Base-by-base conservation (phyloP, 92 coral and sea anemone genomes). In the Palythoa heliodiscus region DNA sequence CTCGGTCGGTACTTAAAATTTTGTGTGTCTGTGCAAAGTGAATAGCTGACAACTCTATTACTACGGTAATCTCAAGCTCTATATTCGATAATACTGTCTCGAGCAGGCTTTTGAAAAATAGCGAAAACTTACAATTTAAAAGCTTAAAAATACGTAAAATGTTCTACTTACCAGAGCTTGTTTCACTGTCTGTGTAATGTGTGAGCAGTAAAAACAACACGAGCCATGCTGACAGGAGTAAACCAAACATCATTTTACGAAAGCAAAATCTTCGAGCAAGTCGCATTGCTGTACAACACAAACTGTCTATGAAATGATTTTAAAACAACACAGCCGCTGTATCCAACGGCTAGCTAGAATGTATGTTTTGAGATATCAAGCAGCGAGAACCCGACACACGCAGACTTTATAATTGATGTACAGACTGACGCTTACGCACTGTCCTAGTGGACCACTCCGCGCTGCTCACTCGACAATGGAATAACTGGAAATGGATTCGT, bases 291-390 rank as follows among this genome's bases (percentile, higher is more conserved):
- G 22, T 25, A 9, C 38, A 50, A 19, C 73, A 66, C 23, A 43
- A 43, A 63, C 70, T 38, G 54, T 78, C 11, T 61, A 48, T 43
- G 83, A 78, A 80, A 66, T 47, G n/a, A 63, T 80, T 60, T 52
- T 52, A 52, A 76, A 79, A 79, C 64, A 79, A 20, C 20, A 17
- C 2, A 63, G 81, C 35, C 10, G 58, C 14, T 50, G 84, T 80
- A 67, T 66, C 84, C 84, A 47, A 66, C 84, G 12, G 84, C 47
- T 80, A 40, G 35, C 66, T 43, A 80, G 75, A 80, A 80, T 80
- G 74, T 76, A 5, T 80, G 84, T 80, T 79, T 80, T 67, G 16
- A 67, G 74, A 63, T 80, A 66, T 80, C 84, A 80, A 80, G 74
- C 84, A 66, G 84, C 14, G 84, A 80, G 63, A 70, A 23, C 22